Evolutionary conservation across 2,888 invertebrate genomes (phyloP).

Genomic region (Subacronicta megacephala): DNA sequence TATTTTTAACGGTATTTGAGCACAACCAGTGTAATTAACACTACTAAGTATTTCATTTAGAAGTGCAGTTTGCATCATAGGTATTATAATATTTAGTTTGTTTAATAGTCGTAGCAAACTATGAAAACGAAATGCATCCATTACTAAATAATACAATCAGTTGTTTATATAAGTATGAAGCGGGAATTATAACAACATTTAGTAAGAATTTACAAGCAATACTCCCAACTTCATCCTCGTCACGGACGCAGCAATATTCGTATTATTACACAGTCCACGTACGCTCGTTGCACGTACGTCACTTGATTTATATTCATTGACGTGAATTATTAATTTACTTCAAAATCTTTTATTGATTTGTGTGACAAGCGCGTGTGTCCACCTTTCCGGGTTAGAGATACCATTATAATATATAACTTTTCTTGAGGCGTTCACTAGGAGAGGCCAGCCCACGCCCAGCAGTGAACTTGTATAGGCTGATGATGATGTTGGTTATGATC

Average conservation of each 20-base stretch:
- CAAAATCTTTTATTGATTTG: conserved; percentile 55
- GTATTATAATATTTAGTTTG: no score
- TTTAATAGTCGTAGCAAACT: no score
- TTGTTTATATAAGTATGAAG: not conserved
- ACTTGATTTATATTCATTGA: conserved; percentile 57
- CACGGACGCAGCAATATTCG: not conserved
- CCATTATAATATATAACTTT: conserved; percentile 2
- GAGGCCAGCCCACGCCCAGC: no score
- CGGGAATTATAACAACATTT: not conserved
- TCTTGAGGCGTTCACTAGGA: no score
- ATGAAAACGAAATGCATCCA: no score
- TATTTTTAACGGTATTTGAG: not conserved
- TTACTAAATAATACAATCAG: not conserved
- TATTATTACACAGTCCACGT: conserved; percentile 33
- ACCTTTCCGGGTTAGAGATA: conserved; percentile 43
- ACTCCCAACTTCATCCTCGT: conserved; percentile 6
- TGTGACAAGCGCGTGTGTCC: conserved; percentile 17
- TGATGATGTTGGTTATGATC: no score
- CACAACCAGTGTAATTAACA: no score
- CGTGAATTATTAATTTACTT: conserved; percentile 58
- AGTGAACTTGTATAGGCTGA: no score
- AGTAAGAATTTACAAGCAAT: conserved; percentile 6
- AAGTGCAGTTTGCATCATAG: no score
- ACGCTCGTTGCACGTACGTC: conserved; percentile 51
- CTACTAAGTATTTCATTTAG: no score